Evolutionary conservation across 2,888 invertebrate genomes (phyloP).

Genomic region (Embidobia sp.): DNA sequence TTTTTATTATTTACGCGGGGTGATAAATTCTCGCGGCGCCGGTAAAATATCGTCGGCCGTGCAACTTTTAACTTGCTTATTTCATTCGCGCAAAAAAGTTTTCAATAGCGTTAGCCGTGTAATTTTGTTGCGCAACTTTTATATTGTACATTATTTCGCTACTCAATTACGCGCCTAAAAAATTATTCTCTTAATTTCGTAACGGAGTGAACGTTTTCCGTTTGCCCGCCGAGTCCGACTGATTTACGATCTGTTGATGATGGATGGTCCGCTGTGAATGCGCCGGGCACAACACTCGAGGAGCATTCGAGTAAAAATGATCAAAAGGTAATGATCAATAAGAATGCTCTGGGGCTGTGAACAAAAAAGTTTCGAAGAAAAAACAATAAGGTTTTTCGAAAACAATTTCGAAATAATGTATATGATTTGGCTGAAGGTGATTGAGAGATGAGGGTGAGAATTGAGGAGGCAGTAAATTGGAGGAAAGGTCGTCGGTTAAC

Average conservation of each 20-base stretch:
- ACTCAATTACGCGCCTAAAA: slow-evolving; percentile 35
- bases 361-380: no score
- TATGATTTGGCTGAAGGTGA: no score
- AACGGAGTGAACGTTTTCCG: slow-evolving; percentile 21
- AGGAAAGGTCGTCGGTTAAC: no score
- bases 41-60: slow-evolving; percentile 23
- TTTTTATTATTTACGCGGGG: slow-evolving; percentile 38
- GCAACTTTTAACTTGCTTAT: slow-evolving; percentile 46
- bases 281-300: no score
- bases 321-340: no score
- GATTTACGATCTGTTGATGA: slow-evolving; percentile 10
- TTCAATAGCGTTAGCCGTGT: slow-evolving; percentile 37
- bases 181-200: slow-evolving; percentile 28
- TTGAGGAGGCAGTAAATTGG: no score
- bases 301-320: no score
- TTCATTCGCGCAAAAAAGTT: slow-evolving; percentile 44
- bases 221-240: background rate
- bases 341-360: no score
- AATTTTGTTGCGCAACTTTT: slow-evolving; percentile 43
- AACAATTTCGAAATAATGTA: no score
- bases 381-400: no score
- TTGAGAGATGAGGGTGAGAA: no score
- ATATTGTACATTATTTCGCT: slow-evolving; percentile 42
- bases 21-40: slow-evolving; percentile 17
- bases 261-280: no score